Percentiles rank a stretch among this genome's conserved stretches.
Evolutionary conservation across 2,797 vertebrate species (phyloP).

Genomic region (Octomys mimax): DNA sequence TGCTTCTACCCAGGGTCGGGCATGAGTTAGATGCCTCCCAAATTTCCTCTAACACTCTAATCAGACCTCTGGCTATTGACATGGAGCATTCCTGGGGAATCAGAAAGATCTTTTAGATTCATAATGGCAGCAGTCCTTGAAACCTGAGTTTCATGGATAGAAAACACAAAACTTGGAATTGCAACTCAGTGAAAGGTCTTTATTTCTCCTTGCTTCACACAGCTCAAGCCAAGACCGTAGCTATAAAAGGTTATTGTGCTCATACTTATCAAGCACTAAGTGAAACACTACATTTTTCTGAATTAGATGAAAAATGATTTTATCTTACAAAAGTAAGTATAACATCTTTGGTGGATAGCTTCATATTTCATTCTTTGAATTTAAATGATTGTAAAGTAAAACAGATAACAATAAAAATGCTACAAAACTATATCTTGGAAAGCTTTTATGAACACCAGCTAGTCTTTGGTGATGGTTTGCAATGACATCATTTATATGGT

Average conservation of each 20-base stretch:
- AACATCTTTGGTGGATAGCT: neutral
- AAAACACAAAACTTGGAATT: conserved; percentile 33
- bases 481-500: neutral
- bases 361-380: conserved; percentile 71
- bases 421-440: conserved; percentile 74
- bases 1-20: neutral
- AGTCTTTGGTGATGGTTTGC: conserved; percentile 30
- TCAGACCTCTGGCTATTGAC: neutral
- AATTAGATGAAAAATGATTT: conserved; percentile 66
- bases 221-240: neutral
- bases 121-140: neutral
- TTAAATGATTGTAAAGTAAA: conserved; percentile 72
- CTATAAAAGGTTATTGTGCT: neutral
- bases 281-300: conserved; percentile 50
- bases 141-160: neutral
- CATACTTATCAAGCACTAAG: neutral
- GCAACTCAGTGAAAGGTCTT: neutral
- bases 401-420: conserved; percentile 68
- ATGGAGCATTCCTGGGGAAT: neutral
- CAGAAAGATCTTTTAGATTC: neutral
- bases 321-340: conserved; percentile 14
- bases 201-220: neutral
- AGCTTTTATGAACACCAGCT: conserved; percentile 74
- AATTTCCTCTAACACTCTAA: neutral
- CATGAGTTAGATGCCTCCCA: neutral